These are phyloP conservation scores for Oryzias dopingdopingensis DNA, from an alignment of 2,797 vertebrate genomes.

Conservation along the genomic window DNA sequence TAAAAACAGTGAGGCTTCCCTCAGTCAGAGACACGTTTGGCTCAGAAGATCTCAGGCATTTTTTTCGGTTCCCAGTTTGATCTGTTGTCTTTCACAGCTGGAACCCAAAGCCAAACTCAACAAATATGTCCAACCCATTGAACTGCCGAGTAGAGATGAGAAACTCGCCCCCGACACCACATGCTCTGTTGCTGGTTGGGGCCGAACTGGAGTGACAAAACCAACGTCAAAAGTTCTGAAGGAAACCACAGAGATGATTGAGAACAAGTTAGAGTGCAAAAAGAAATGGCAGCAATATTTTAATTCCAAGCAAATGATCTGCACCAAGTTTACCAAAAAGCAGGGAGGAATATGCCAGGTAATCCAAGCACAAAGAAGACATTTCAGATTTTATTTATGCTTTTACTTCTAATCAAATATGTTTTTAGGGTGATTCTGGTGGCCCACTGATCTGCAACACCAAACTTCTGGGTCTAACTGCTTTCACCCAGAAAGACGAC, in stretches of 20 bases:
- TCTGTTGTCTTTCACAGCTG: conserved; percentile 52
- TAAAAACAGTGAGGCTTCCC: too few relatives aligned
- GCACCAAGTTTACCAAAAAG: conserved; percentile 51
- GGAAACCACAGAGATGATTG: conserved; percentile 44
- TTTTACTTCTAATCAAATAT: background rate
- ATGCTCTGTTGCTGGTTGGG: conserved; percentile 72
- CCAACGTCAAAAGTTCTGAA: conserved; percentile 28
- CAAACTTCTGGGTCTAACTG: conserved; percentile 48
- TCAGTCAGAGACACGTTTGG: too few relatives aligned
- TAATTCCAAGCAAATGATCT: conserved; percentile 47
- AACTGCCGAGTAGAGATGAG: conserved; percentile 41
- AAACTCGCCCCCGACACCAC: conserved; percentile 10
- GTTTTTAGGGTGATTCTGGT: conserved; percentile 72
- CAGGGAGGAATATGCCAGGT: conserved; percentile 66
- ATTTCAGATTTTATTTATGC: background rate
- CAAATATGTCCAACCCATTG: conserved; percentile 39
- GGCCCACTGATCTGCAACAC: conserved; percentile 71
- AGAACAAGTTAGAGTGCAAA: conserved; percentile 36
- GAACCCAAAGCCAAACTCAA: conserved; percentile 51
- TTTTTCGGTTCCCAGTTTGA: too few relatives aligned
- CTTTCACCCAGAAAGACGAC: accelerated
- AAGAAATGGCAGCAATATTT: background rate
- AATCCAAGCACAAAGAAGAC: conserved; percentile 6
- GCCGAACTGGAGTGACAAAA: background rate
- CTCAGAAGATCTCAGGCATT: too few relatives aligned